Percentiles rank a stretch among this genome's conserved stretches.
Evolutionary conservation across 2,888 invertebrate genomes (phyloP).

Genomic region (Phrixothrix hirtus): DNA sequence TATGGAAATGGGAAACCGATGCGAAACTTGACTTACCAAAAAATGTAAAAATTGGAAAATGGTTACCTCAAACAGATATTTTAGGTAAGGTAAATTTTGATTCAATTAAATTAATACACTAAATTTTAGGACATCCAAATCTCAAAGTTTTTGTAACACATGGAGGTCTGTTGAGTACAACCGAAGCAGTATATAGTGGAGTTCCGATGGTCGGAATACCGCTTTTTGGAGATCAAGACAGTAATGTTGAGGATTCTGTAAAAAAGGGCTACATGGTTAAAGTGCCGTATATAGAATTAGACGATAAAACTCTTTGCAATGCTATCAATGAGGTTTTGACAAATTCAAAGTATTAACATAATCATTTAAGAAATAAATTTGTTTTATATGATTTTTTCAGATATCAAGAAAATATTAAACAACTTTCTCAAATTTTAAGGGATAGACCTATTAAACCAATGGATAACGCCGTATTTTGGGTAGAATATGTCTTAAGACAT

Average conservation of each 20-base stretch:
- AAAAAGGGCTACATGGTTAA: slow-evolving; percentile 52
- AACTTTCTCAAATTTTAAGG: slow-evolving; percentile 14
- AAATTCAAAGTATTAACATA: slow-evolving; percentile 43
- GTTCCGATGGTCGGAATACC: slow-evolving; percentile 59
- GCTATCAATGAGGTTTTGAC: slow-evolving; percentile 52
- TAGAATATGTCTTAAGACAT: slow-evolving; percentile 24
- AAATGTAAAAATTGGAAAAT: slow-evolving; percentile 35
- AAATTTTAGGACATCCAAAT: slow-evolving; percentile 57
- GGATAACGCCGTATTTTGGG: slow-evolving; percentile 22
- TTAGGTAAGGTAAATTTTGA: slow-evolving; percentile 20
- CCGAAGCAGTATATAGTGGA: slow-evolving; percentile 59
- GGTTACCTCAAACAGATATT: slow-evolving; percentile 37
- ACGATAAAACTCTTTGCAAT: slow-evolving; percentile 50
- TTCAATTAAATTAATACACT: background rate
- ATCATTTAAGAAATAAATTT: no score
- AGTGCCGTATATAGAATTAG: slow-evolving; percentile 52
- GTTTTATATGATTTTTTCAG: no score
- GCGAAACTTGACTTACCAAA: slow-evolving; percentile 24
- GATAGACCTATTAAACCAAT: slow-evolving; percentile 19
- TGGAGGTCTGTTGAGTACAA: slow-evolving; percentile 62
- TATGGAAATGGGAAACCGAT: slow-evolving; percentile 35
- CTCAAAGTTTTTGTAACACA: slow-evolving; percentile 63
- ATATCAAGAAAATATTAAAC: slow-evolving; percentile 9
- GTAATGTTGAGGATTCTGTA: slow-evolving; percentile 55
- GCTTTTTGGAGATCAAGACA: slow-evolving; percentile 57